A percentile compares a stretch with the other conserved stretches of the same genome.
Evolutionary conservation across 2,888 invertebrate species (phyloP).

Genomic region (Ametastegia equiseti): DNA sequence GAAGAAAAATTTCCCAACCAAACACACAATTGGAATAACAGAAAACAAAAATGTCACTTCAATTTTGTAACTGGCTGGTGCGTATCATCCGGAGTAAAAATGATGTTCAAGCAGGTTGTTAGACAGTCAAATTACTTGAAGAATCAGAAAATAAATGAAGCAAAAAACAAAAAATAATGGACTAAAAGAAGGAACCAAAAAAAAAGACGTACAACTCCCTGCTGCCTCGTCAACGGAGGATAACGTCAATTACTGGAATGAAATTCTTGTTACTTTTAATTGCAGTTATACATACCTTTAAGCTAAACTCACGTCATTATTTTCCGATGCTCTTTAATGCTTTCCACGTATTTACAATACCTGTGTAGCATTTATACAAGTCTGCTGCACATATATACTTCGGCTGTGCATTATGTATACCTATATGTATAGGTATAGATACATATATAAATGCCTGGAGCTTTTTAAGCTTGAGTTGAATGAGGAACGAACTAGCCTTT

Average conservation of each 20-base stretch:
- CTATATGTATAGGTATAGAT: neutral
- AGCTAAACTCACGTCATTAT: slow-evolving; percentile 5
- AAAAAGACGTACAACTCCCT: neutral
- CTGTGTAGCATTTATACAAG: too few species aligned
- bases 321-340: too few species aligned
- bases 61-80: neutral
- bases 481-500: slow-evolving; percentile 25
- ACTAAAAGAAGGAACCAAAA: neutral
- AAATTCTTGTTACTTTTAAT: slow-evolving; percentile 33
- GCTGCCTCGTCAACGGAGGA: neutral
- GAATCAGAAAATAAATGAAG: neutral
- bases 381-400: neutral
- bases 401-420: neutral
- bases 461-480: neutral
- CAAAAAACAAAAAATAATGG: neutral
- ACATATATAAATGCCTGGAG: neutral
- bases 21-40: neutral
- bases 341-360: neutral
- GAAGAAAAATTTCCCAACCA: too few species aligned
- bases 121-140: neutral
- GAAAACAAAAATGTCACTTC: neutral
- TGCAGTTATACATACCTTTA: neutral
- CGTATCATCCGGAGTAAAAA: neutral
- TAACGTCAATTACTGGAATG: slow-evolving; percentile 6
- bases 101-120: neutral